Evolutionary conservation across 2,888 invertebrate genomes (phyloP), one percentile per base, ranked within the genome.

Genomic region (Junonia oenone): DNA sequence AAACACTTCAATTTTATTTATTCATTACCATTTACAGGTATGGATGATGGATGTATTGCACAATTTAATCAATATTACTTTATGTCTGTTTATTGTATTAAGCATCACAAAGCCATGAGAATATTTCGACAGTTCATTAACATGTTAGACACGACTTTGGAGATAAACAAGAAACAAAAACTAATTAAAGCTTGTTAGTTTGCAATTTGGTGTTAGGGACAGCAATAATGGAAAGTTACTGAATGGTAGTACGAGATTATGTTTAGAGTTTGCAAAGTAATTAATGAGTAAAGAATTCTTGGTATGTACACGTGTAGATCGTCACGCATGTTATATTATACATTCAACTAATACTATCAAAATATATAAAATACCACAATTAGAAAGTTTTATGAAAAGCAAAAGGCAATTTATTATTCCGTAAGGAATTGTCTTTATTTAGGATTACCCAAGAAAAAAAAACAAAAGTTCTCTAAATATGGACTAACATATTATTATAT

Each of bases 181-280:
- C 43, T 45, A 50, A 55, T 55, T 55, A 55, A 13, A 13, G 35
- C 29, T 27, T 45, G 50, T 45, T 50, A 50, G 31, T 45, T 26
- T 19, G 47, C 40, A 31, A 53, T 54, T 54, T 14, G 26, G 37
- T 15, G 47, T 40, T 26, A 11, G 48, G 9, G n/a, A 27, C 26
- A 11, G 15, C 8, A 14, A 11, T n/a, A 37, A 11, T 38, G 22
- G 47, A 31, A 14, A 33, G 22, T n/a, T 6, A 17, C 15, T 19
- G 38, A 19, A 40, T 19, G 9, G 4, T 17, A 11, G 19, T 40
- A n/a, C 19, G 3, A 22, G 22, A 22, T 3, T 22, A 19, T 40
- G 38, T 17, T 19, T 19, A 38, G 5, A 40, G 38, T 40, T 33
- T 33, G 4, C 11, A 37, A 14, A 15, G 6, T 6, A 6, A 15